Conservation (phyloP, 2,888 invertebrate species). For the Campopleginae sp. region DNA sequence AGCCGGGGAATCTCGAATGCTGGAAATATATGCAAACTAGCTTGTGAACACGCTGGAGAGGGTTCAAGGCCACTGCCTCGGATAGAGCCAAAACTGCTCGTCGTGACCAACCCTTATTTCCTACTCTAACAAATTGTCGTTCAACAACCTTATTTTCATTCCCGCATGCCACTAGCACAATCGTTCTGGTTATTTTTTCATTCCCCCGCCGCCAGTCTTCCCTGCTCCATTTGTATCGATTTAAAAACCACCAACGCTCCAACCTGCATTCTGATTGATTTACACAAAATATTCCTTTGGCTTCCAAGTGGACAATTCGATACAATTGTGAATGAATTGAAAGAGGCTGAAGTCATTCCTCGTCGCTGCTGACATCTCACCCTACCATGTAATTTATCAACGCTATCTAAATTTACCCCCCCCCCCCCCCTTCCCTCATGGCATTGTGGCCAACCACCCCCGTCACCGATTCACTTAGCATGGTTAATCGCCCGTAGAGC, state of each 20-base stretch:
- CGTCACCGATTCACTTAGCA: constrained; percentile 39
- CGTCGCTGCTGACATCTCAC: constrained; percentile 58
- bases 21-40: constrained; percentile 59
- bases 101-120: constrained; percentile 1
- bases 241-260: neutral
- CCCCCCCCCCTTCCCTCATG: neutral
- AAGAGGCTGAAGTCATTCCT: constrained; percentile 51
- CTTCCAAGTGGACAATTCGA: constrained; percentile 2
- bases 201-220: neutral
- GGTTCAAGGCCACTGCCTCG: constrained; percentile 7
- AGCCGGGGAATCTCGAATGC: constrained; percentile 52
- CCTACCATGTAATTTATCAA: constrained; percentile 4
- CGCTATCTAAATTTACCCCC: too few species aligned
- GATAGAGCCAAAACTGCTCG: neutral
- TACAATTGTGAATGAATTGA: constrained; percentile 51
- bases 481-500: constrained; percentile 62
- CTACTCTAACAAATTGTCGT: constrained; percentile 19
- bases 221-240: neutral
- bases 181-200: neutral
- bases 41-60: constrained; percentile 33
- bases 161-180: neutral
- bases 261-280: neutral
- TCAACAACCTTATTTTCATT: constrained; percentile 16
- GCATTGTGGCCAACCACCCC: constrained; percentile 16
- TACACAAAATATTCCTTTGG: neutral